Base-by-base conservation (phyloP, 2,797 vertebrate genomes). In the Melanotaenia pygmaea region DNA sequence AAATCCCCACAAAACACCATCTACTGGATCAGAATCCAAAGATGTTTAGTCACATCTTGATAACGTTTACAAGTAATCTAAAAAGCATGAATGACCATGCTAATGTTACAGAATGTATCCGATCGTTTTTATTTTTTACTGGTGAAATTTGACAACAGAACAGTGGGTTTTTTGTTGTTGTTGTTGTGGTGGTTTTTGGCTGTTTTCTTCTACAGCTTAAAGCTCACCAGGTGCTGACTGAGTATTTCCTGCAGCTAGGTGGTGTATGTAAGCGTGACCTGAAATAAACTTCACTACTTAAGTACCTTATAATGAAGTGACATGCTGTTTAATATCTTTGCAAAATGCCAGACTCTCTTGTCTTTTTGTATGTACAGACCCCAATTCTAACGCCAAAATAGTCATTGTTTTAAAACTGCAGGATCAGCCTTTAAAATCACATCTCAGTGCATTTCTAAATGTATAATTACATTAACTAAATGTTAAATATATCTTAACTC, bases 221-320 rank as follows among this genome's bases (percentile, higher is more conserved):
- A 50, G 43, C 54, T 24, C 1, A 47, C 57, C 47, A 56, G 24
- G 13, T 53, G 54, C 20, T 61, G 8, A 51, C 34, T 51, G n/a
- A 65, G 32, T 54, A 26, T 69, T 59, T 50, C 57, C 10, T 43
- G 26, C n/a, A 67, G 61, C 9, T 50, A 12, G 20, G 22, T 0
- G 4, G 16, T 43, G 1, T 32, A 35, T 54, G 62, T 24, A 5
- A n/a, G 58, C 50, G 0, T 38, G 34, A 69, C 22, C 50, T 18
- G 28, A 70, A 60, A 68, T 4, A 13, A 40, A 40, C 38, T 43
- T 70, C 35, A 20, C 51, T 26, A 26, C 8, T 40, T 22, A 18
- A 64, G 18, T 79, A 62, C 1, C 59, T 59, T 47, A 38, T 22
- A 63, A 67, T 73, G 12, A 37, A 22, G 28, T 18, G 18, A 50